Base-by-base conservation (phyloP, 2,888 invertebrate genomes). In the Carcina quercana region DNA sequence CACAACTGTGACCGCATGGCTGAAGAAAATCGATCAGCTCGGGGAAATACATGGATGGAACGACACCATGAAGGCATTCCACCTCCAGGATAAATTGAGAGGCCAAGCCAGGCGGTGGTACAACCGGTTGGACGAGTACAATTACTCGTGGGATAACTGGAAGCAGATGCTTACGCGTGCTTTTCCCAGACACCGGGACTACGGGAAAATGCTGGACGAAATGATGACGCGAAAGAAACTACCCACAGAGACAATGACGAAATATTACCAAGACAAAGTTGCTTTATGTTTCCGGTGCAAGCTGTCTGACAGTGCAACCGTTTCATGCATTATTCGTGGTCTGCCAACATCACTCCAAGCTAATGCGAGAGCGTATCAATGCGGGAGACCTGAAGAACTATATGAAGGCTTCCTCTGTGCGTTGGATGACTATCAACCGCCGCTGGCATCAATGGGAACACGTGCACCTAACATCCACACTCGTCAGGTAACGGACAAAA, bases 211-310 rank as follows among this genome's bases (percentile, higher is more conserved):
- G 7, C 13, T 52, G 1, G 50, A 50, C 15, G 53, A 53, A 19
- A 32, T 53, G 38, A 19, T 50, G n/a, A 13, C 30, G 0, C 32
- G 52, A 21, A 49, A 35, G 22, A 51, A 53, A 30, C 8, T 45
- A 19, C 29, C 37, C 3, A 22, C 13, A 4, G 45, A 52, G 30
- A 34, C 25, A 0, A 53, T 53, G 50, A 53, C 49, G 0, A 47
- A 54, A 22, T 56, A 54, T 17, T 53, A 48, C n/a, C 54, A 58
- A 24, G 50, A 54, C 1, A 58, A 55, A 38, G 12, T 45, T 1
- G 40, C 52, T 22, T 42, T 53, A 46, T 54, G 53, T 22, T 47
- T 40, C 13, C 42, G 52, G 0, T 54, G 53, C 27, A 43, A 51
- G 12, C 24, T 54, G 8, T 37, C 42, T 0, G 41, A 52, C 15